Base-by-base conservation (phyloP, 2,113 vertebrate species). In the Menura novaehollandiae region DNA sequence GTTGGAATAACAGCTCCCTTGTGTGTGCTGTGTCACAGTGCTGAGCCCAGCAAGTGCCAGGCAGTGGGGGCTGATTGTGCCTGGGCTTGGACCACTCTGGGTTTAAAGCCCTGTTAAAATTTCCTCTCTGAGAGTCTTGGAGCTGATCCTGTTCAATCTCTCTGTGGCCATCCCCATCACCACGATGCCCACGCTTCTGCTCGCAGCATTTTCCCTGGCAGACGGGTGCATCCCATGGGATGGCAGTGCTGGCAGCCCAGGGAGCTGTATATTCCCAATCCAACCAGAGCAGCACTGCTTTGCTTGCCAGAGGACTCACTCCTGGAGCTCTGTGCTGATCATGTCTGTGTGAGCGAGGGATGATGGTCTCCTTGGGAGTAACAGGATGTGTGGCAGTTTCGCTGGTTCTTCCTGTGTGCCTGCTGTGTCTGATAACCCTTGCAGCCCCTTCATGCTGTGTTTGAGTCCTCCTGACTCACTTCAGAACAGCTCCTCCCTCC, bases 51-150 rank as follows among this genome's bases (percentile, higher is more conserved):
- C 28, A 3, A 59, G 47, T 27, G 41, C 52, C 52, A n/a, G 62
- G 56, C 32, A 13, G 67, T 0, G 0, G 8, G 28, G 23, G 39
- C 44, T 41, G 46, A 8, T 33, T 2, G 1, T 51, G 41, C 60
- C n/a, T 12, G 12, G 23, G 4, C 16, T 24, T 59, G 41, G 17
- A 49, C 10, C 2, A 0, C 49, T 59, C 33, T 9, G 26, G 6
- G 32, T 71, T 64, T 72, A 47, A 56, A 1, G 8, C 12, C 8
- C 39, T 26, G 2, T 51, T 75, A 63, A 52, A 88, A 47, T 83
- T 85, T 64, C 41, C 1, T 1, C 49, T 39, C 51, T 0, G 1
- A 13, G 56, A 72, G 18, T 24, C 55, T 43, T 6, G 0, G 26
- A 51, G 64, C 49, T 37, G 55, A 33, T 77, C 32, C 51, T 52